These are phyloP conservation scores for Grammatotria lemairii DNA, from an alignment of 2,113 vertebrate genomes.

Conservation along the genomic window DNA sequence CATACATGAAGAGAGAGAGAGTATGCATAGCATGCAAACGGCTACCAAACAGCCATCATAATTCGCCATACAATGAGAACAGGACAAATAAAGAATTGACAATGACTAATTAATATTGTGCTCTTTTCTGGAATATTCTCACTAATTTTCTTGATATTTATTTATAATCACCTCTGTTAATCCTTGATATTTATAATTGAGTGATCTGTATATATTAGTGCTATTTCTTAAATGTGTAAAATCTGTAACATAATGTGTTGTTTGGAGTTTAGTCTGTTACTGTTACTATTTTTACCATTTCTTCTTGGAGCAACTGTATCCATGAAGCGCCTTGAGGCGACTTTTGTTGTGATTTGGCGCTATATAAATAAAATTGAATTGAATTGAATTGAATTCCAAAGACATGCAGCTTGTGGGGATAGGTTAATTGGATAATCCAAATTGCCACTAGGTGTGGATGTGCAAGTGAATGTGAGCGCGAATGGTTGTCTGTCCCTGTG, in stretches of 20 bases:
- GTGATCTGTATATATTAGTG: not conserved
- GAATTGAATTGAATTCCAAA: no score
- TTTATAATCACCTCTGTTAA: not conserved
- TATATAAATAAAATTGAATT: no score
- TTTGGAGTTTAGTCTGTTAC: not conserved
- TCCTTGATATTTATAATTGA: not conserved
- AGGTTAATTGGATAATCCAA: no score
- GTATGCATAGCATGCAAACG: not conserved
- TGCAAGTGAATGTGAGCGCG: no score
- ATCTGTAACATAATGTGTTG: accelerated
- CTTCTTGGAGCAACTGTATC: not conserved
- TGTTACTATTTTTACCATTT: not conserved
- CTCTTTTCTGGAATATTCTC: not conserved
- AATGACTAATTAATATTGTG: not conserved
- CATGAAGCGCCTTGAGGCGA: no score
- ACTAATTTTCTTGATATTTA: not conserved
- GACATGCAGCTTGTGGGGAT: no score
- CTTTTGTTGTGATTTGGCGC: no score
- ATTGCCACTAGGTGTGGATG: no score
- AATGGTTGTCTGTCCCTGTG: no score
- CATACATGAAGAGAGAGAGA: not conserved
- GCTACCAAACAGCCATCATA: not conserved
- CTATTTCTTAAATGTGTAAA: not conserved
- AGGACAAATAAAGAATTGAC: not conserved
- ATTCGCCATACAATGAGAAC: not conserved